Conservation (phyloP, 2,888 invertebrate genomes). For the Pristionchus entomophagus region DNA sequence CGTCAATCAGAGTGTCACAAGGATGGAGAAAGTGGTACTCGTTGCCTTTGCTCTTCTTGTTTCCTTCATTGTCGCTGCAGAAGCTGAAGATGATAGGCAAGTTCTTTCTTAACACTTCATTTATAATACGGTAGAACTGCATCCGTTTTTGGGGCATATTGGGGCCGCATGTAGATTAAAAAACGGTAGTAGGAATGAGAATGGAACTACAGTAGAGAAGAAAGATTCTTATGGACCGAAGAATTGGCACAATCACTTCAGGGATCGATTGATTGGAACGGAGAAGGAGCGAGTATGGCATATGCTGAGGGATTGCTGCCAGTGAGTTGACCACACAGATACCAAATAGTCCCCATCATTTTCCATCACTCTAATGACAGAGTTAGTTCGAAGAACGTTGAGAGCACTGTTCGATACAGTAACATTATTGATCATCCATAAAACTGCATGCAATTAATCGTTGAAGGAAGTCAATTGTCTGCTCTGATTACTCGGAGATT, state of each 20-base stretch:
- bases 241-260: too few relatives aligned
- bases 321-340: neutral
- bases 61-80: neutral
- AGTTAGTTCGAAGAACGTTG: too few relatives aligned
- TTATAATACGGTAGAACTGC: too few relatives aligned
- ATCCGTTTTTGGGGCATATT: too few relatives aligned
- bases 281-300: constrained; percentile 8
- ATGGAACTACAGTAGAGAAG: too few relatives aligned
- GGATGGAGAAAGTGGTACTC: neutral
- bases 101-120: neutral
- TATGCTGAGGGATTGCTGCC: neutral
- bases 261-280: neutral
- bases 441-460: too few relatives aligned
- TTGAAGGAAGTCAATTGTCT: neutral
- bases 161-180: too few relatives aligned
- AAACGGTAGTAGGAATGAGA: too few relatives aligned
- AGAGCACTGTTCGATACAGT: too few relatives aligned
- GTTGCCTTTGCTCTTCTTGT: neutral
- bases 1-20: neutral
- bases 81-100: neutral
- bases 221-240: too few relatives aligned
- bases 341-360: too few relatives aligned
- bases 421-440: too few relatives aligned
- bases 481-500: neutral
- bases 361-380: neutral